These are phyloP conservation scores for Apogon hyalosoma DNA, from an alignment of 2,797 vertebrate species.

Conservation along the genomic window DNA sequence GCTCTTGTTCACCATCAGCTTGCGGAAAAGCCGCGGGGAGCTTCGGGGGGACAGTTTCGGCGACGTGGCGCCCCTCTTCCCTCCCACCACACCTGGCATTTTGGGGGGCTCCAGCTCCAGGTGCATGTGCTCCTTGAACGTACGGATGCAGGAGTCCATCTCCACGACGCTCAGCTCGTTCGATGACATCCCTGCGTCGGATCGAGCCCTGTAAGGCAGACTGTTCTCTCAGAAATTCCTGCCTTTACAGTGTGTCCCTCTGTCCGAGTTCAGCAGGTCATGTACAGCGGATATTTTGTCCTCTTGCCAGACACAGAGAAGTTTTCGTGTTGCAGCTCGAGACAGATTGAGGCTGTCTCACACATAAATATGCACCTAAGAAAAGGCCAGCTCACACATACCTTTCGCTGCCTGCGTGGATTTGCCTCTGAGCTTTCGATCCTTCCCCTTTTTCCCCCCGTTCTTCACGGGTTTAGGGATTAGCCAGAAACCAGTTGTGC, in stretches of 20 bases:
- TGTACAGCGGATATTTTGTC: constrained; percentile 20
- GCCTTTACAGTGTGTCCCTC: constrained; percentile 18
- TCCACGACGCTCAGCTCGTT: constrained; percentile 88
- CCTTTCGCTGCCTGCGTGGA: constrained; percentile 36
- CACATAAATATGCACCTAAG: constrained; percentile 23
- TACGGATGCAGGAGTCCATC: constrained; percentile 93
- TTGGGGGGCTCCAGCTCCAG: constrained; percentile 95
- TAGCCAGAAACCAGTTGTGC: constrained; percentile 46
- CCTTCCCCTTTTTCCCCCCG: constrained; percentile 26
- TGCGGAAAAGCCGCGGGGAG: constrained; percentile 96
- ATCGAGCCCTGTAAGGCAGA: not conserved
- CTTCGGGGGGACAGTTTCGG: constrained; percentile 96
- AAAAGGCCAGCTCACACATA: constrained; percentile 48
- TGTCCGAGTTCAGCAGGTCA: constrained; percentile 40
- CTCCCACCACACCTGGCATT: constrained; percentile 81
- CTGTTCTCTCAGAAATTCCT: constrained; percentile 28
- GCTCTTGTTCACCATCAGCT: constrained; percentile 98
- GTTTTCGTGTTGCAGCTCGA: constrained; percentile 23
- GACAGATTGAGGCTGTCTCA: constrained; percentile 18
- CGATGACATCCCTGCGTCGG: constrained; percentile 87
- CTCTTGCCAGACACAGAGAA: constrained; percentile 38
- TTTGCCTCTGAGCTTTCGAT: constrained; percentile 34
- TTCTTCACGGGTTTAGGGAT: constrained; percentile 56
- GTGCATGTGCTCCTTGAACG: constrained; percentile 99
- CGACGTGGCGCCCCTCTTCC: constrained; percentile 90